These are phyloP conservation scores for Potorous gilbertii DNA, from an alignment of 2,797 vertebrate genomes.

Conservation along the genomic window DNA sequence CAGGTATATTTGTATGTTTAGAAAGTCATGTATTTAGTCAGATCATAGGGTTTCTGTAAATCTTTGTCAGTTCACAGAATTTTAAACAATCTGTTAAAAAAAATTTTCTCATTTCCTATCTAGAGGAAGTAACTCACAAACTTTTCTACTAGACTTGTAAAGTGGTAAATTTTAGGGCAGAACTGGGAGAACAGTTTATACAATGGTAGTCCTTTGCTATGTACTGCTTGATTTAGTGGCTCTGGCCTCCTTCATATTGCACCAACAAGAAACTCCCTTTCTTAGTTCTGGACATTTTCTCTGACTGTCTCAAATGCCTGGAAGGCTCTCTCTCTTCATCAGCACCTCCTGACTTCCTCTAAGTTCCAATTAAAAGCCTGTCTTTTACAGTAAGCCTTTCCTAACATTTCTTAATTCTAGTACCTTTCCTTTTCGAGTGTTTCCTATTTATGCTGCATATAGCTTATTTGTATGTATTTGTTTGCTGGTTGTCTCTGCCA, in stretches of 20 bases:
- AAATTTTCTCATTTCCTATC: too few species aligned
- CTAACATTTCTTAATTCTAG: background rate
- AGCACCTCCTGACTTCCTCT: background rate
- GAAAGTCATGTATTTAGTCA: too few species aligned
- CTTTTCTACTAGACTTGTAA: too few species aligned
- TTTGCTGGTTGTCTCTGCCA: background rate
- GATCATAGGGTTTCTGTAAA: too few species aligned
- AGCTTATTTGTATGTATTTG: background rate
- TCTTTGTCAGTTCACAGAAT: too few species aligned
- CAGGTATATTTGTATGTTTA: too few species aligned
- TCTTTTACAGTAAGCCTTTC: background rate
- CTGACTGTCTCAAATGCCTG: background rate
- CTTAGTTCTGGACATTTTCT: background rate
- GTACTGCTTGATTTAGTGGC: background rate
- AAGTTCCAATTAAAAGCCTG: background rate
- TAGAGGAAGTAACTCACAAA: too few species aligned
- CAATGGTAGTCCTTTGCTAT: background rate
- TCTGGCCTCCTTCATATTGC: background rate
- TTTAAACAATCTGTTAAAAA: too few species aligned
- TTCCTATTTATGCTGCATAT: background rate
- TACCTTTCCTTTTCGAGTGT: background rate
- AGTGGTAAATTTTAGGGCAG: too few species aligned
- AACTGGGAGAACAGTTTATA: background rate
- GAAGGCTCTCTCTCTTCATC: background rate
- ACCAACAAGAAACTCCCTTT: background rate